phyloP scores from a whole-genome alignment of 2,888 invertebrate species.

The Hydriomena furcata region DNA sequence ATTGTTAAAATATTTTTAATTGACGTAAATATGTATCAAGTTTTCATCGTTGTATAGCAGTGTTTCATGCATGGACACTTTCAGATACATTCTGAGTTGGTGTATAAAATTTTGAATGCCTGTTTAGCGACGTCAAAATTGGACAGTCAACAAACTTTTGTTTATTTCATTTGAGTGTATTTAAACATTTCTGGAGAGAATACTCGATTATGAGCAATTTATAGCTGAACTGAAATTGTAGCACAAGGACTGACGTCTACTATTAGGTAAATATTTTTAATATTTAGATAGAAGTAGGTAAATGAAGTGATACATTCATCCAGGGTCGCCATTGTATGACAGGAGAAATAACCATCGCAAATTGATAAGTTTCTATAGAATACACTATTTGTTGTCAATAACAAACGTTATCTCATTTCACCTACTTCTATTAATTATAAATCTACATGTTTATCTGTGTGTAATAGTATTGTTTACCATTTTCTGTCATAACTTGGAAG shows the following conservation, averaged over 20 bases:
- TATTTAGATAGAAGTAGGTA: conserved; percentile 50
- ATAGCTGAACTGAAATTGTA: conserved; percentile 72
- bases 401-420: conserved; percentile 46
- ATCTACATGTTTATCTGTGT: conserved; percentile 32
- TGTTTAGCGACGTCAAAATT: conserved; percentile 74
- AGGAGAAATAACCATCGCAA: conserved; percentile 51
- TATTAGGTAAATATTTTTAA: conserved; percentile 72
- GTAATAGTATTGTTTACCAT: conserved; percentile 19
- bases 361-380: conserved; percentile 41
- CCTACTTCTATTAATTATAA: conserved; percentile 34
- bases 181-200: conserved; percentile 67
- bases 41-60: conserved; percentile 79
- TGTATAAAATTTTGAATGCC: conserved; percentile 73
- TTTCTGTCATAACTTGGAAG: conserved; percentile 34
- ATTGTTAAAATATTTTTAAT: conserved; percentile 76
- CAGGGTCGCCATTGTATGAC: conserved; percentile 83
- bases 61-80: conserved; percentile 72
- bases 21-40: conserved; percentile 78
- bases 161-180: conserved; percentile 78
- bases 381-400: conserved; percentile 50
- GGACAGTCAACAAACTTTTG: conserved; percentile 84
- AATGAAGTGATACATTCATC: conserved; percentile 56
- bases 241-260: conserved; percentile 72
- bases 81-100: conserved; percentile 66
- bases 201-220: conserved; percentile 77